Conservation (phyloP, 2,888 invertebrate genomes). For the Tenodera sinensis region DNA sequence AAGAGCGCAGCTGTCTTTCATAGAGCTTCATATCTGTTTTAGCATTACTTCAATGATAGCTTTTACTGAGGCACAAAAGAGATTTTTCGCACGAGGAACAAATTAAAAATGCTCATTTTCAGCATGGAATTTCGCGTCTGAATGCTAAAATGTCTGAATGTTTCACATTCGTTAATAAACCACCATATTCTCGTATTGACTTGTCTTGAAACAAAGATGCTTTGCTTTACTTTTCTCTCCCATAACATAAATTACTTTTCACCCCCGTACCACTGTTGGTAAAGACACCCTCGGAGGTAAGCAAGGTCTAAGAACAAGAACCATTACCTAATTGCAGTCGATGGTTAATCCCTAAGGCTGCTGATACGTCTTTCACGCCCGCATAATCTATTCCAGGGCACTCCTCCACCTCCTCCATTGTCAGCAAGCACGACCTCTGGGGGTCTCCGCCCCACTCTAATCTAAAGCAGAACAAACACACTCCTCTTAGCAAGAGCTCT, state of each 20-base stretch:
- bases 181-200: not conserved
- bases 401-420: not conserved
- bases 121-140: not conserved
- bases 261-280: not conserved
- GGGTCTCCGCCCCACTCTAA: not conserved
- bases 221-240: not conserved
- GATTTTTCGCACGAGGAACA: no score
- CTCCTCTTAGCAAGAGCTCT: not conserved
- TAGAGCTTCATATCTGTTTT: no score
- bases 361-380: not conserved
- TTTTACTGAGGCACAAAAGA: no score
- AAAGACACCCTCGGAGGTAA: not conserved
- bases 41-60: no score
- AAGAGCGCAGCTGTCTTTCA: no score
- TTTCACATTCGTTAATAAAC: not conserved
- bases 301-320: not conserved
- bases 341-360: not conserved
- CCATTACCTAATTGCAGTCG: constrained; percentile 5
- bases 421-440: not conserved
- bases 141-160: not conserved
- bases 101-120: no score
- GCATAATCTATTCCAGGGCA: not conserved
- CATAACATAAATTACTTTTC: not conserved
- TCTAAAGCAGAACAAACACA: not conserved
- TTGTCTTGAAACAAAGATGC: not conserved